A percentile compares a stretch with the other conserved stretches of the same genome.
Conservation (phyloP, 2,888 invertebrate genomes). For the Coenonympha glycerion region DNA sequence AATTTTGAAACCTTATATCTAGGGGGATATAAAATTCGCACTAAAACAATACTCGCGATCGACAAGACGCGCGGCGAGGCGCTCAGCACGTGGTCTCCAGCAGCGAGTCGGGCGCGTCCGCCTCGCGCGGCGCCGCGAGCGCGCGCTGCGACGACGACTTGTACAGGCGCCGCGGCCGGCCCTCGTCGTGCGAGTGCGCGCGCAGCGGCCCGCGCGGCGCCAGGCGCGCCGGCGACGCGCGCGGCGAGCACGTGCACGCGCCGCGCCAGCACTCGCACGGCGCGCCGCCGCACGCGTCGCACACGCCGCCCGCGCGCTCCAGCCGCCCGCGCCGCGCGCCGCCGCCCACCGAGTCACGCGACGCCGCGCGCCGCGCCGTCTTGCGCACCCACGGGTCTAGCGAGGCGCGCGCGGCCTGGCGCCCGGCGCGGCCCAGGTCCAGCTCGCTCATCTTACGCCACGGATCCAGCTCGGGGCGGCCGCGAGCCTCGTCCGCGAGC, state of each 20-base stretch:
- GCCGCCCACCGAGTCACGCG: slow-evolving; percentile 32
- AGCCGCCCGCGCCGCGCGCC: slow-evolving; percentile 42
- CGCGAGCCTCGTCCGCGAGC: slow-evolving; percentile 32
- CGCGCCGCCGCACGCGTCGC: slow-evolving; percentile 47
- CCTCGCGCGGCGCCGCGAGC: slow-evolving; percentile 36
- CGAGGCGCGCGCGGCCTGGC: slow-evolving; percentile 15
- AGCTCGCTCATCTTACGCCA: slow-evolving; percentile 59
- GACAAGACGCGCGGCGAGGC: slow-evolving; percentile 27
- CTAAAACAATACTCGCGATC: slow-evolving; percentile 70
- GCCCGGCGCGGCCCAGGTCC: slow-evolving; percentile 38
- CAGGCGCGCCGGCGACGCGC: slow-evolving; percentile 33
- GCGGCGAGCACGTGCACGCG: slow-evolving; percentile 29
- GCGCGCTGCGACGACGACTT: slow-evolving; percentile 48
- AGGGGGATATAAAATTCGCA: slow-evolving; percentile 71
- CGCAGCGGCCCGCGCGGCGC: slow-evolving; percentile 36
- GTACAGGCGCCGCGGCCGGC: slow-evolving; percentile 48
- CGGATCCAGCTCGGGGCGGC: slow-evolving; percentile 42
- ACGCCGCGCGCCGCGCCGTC: slow-evolving; percentile 28
- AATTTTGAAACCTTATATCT: slow-evolving; percentile 69
- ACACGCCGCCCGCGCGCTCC: slow-evolving; percentile 46
- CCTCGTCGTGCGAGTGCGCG: slow-evolving; percentile 48
- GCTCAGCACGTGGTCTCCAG: slow-evolving; percentile 64
- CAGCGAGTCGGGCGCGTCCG: slow-evolving; percentile 48
- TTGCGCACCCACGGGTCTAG: slow-evolving; percentile 33
- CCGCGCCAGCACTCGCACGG: slow-evolving; percentile 47